Evolutionary conservation across 2,113 vertebrate species (phyloP).

Genomic region (Helogale parvula): DNA sequence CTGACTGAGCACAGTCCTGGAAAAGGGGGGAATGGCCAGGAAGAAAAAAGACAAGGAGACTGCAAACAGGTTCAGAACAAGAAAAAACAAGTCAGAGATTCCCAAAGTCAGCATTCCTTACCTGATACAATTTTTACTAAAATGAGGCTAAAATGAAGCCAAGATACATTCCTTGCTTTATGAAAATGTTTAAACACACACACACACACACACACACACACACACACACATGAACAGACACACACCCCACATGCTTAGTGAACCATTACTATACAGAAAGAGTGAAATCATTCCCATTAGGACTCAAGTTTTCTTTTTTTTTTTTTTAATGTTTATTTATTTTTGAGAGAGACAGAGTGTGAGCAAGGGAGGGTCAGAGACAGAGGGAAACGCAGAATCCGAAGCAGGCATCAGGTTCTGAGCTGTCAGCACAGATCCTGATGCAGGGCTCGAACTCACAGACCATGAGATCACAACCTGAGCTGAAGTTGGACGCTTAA

Average conservation of each 20-base stretch:
- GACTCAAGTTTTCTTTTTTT: background rate
- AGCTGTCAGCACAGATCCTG: too few relatives aligned
- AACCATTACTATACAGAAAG: background rate
- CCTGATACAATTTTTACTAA: background rate
- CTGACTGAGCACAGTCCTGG: slow-evolving; percentile 53
- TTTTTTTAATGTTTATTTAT: too few relatives aligned
- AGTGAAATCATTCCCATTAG: background rate
- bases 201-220: background rate
- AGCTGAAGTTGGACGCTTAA: too few relatives aligned
- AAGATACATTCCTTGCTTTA: background rate
- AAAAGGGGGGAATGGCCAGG: slow-evolving; percentile 21
- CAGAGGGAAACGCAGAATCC: too few relatives aligned
- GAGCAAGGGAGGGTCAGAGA: too few relatives aligned
- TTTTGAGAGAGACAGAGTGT: too few relatives aligned
- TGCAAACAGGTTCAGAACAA: slow-evolving; percentile 47
- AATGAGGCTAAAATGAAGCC: background rate
- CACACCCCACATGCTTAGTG: background rate
- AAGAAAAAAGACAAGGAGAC: slow-evolving; percentile 48
- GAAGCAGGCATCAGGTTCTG: too few relatives aligned
- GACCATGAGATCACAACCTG: too few relatives aligned
- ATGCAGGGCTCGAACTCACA: too few relatives aligned
- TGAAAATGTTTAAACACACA: background rate
- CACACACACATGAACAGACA: background rate
- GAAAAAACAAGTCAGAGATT: slow-evolving; percentile 62
- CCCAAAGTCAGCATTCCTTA: background rate